phyloP scores from a whole-genome alignment of 2,797 vertebrate genomes.

The Falco peregrinus region DNA sequence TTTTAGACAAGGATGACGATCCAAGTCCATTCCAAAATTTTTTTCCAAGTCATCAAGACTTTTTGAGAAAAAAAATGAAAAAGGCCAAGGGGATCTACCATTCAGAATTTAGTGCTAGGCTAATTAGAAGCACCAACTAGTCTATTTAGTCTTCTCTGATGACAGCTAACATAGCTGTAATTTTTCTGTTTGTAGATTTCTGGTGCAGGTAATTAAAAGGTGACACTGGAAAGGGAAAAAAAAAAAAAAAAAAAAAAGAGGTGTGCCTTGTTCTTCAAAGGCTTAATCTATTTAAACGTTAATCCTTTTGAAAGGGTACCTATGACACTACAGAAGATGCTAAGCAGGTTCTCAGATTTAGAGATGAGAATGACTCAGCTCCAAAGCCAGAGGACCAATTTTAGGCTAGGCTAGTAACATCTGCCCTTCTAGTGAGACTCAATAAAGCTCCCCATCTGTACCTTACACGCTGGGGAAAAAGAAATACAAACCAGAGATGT shows the following conservation, averaged over 20 bases:
- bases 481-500: neutral
- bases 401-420: neutral
- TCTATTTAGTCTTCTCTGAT: slow-evolving; percentile 17
- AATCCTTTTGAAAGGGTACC: neutral
- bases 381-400: neutral
- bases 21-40: neutral
- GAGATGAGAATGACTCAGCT: neutral
- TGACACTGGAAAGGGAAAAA: slow-evolving; percentile 5
- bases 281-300: neutral
- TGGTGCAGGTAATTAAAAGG: slow-evolving; percentile 18
- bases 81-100: slow-evolving; percentile 33
- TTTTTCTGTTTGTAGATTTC: neutral
- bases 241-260: neutral
- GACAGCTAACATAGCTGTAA: slow-evolving; percentile 38
- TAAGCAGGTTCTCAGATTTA: neutral
- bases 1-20: neutral
- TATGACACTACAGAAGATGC: neutral
- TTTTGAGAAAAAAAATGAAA: neutral
- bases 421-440: neutral
- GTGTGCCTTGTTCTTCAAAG: neutral
- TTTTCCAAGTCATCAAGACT: neutral
- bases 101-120: slow-evolving; percentile 8
- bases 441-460: neutral
- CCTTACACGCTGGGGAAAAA: neutral
- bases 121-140: slow-evolving; percentile 57